Conservation (phyloP, 2,797 vertebrate genomes). For the Sebastiscus tertius region DNA sequence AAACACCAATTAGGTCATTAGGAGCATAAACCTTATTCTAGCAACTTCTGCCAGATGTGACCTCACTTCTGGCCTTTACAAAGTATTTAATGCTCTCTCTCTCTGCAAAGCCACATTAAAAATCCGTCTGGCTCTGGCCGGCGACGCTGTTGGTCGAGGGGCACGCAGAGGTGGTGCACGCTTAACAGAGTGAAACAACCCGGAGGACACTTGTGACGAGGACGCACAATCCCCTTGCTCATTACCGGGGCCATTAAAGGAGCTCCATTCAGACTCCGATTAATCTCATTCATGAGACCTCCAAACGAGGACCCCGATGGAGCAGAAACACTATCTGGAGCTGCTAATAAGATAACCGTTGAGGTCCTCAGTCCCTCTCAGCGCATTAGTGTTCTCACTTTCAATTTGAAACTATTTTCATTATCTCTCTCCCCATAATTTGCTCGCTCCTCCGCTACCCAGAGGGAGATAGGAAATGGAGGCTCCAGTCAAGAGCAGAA, state of each 20-base stretch:
- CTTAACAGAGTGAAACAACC: conserved; percentile 65
- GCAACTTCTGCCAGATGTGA: conserved; percentile 43
- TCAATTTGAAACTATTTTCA: conserved; percentile 87
- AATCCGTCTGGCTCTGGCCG: conserved; percentile 27
- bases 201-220: conserved; percentile 67
- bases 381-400: conserved; percentile 84
- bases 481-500: conserved; percentile 80
- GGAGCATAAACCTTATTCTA: conserved; percentile 39
- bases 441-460: conserved; percentile 78
- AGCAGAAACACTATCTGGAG: conserved; percentile 79
- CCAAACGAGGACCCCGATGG: conserved; percentile 76
- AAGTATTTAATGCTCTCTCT: conserved; percentile 52
- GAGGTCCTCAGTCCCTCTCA: conserved; percentile 83
- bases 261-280: conserved; percentile 79
- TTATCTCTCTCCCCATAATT: conserved; percentile 83
- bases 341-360: conserved; percentile 86
- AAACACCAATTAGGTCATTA: conserved; percentile 31
- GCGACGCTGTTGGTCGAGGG: conserved; percentile 45
- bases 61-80: conserved; percentile 45
- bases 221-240: conserved; percentile 70
- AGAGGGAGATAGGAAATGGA: conserved; percentile 79
- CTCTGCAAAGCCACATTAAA: conserved; percentile 38
- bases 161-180: conserved; percentile 41
- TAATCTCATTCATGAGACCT: conserved; percentile 82
- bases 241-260: conserved; percentile 79